Evolutionary conservation across 1,140 invertebrate genomes (phyloP).

Genomic region (Eurosta solidaginis): DNA sequence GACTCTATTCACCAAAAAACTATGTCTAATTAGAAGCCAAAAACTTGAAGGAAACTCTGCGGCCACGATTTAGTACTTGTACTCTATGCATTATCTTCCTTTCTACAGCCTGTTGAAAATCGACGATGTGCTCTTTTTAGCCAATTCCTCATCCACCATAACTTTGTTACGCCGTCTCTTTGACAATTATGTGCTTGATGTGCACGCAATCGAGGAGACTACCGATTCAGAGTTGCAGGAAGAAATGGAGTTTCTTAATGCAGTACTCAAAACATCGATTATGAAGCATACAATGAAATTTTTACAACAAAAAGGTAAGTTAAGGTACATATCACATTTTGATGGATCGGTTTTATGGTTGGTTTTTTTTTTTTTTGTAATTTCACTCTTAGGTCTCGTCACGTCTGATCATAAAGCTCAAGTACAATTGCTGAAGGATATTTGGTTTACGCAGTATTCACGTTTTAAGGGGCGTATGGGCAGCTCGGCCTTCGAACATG

Average conservation of each 20-base stretch:
- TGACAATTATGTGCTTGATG: slow-evolving; percentile 78
- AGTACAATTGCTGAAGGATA: slow-evolving; percentile 70
- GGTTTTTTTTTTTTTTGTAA: not conserved
- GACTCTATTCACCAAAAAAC: too few relatives aligned
- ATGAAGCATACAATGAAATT: slow-evolving; percentile 75
- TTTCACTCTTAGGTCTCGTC: slow-evolving; percentile 59
- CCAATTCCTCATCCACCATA: slow-evolving; percentile 66
- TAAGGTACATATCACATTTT: not conserved
- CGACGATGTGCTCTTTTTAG: slow-evolving; percentile 44
- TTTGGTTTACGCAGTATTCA: slow-evolving; percentile 84
- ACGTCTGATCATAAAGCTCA: slow-evolving; percentile 68
- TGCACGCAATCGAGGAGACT: slow-evolving; percentile 72
- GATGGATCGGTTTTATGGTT: not conserved
- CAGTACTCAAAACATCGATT: slow-evolving; percentile 71
- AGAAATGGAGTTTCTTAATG: slow-evolving; percentile 76
- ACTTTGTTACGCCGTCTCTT: slow-evolving; percentile 69
- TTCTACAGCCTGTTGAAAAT: slow-evolving; percentile 47
- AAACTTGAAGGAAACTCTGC: too few relatives aligned
- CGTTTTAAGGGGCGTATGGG: slow-evolving; percentile 74
- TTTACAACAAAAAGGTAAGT: slow-evolving; percentile 67
- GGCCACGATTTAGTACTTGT: not conserved
- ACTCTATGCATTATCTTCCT: not conserved
- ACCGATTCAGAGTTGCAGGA: slow-evolving; percentile 75
- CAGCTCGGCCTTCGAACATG: slow-evolving; percentile 86
- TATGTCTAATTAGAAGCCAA: too few relatives aligned